Base-by-base conservation (phyloP, 2,888 invertebrate genomes). In the Thecophora atra region DNA sequence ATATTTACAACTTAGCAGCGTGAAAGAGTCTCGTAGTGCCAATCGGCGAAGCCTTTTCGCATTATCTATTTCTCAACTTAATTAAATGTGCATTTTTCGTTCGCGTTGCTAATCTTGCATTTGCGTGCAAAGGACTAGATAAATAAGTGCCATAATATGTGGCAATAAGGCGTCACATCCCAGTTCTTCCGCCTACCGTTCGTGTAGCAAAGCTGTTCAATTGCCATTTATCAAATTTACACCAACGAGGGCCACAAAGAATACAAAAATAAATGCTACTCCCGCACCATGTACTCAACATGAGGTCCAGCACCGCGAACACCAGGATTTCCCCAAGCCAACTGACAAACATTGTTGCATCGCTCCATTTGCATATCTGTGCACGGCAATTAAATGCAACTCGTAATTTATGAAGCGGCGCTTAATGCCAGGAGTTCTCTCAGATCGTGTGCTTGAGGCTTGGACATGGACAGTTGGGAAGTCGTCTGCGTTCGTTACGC, bases 161-260 rank as follows among this genome's bases (percentile, higher is more conserved):
- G 56, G 24, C 24, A 64, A 65, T 44, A 28, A 13, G n/a, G 37
- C 19, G 19, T 42, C 56, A 67, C 54, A 26, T 56, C 24, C 17
- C 51, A 52, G 17, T 52, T 68, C 26, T 44, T 21, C 37, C 42
- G 54, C 24, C 42, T 21, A 64, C 26, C 26, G 42, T 30, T 30
- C 37, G 19, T 17, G 7, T 47, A 51, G 13, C 30, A 54, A 21
- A 52, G 67, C 62, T 65, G 44, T 13, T 66, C 62, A 65, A 69
- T 68, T 72, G 75, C 64, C 72, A 75, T 77, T 77, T 75, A 76
- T 77, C 76, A 77, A 72, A 67, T 76, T 75, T 74, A 77, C 76
- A 75, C 76, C 73, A 74, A 26, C 47, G 51, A 65, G 56, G 11
- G 15, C 28, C 60, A 54, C 60, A 44, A 21, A 17, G 24, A 21